These are phyloP conservation scores for Pelodiscus sinensis DNA, from an alignment of 2,113 vertebrate species.

Conservation along the genomic window DNA sequence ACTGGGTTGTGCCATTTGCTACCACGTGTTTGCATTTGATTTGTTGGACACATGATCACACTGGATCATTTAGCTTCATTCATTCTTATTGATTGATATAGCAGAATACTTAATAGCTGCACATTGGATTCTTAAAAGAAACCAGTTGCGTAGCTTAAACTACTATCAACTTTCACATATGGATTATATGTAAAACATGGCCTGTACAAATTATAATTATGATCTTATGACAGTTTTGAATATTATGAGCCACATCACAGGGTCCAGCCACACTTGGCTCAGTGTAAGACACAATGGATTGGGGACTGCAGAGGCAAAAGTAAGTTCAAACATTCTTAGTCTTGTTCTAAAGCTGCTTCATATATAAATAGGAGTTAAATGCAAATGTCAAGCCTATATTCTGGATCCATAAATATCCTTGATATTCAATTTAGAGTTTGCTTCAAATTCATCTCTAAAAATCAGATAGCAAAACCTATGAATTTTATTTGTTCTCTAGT, in stretches of 20 bases:
- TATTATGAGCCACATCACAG: neutral
- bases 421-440: neutral
- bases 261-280: neutral
- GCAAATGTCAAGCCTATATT: rapidly evolving
- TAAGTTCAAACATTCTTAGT: neutral
- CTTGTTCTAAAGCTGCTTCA: neutral
- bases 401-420: neutral
- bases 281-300: neutral
- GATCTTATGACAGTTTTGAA: neutral
- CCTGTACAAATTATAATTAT: neutral
- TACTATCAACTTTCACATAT: conserved; percentile 16
- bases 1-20: conserved; percentile 40
- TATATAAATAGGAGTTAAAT: neutral
- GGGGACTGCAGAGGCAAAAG: neutral
- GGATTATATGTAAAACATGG: neutral
- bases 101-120: conserved; percentile 60
- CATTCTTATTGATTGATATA: conserved; percentile 57
- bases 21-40: conserved; percentile 45
- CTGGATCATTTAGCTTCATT: conserved; percentile 52
- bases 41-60: conserved; percentile 46
- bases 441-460: neutral
- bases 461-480: neutral
- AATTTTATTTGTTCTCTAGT: neutral
- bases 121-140: conserved; percentile 57
- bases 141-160: conserved; percentile 39